A percentile compares a stretch with the other conserved stretches of the same genome.
Evolutionary conservation across 2,797 vertebrate species (phyloP).

Genomic region (Arctocebus calabarensis): DNA sequence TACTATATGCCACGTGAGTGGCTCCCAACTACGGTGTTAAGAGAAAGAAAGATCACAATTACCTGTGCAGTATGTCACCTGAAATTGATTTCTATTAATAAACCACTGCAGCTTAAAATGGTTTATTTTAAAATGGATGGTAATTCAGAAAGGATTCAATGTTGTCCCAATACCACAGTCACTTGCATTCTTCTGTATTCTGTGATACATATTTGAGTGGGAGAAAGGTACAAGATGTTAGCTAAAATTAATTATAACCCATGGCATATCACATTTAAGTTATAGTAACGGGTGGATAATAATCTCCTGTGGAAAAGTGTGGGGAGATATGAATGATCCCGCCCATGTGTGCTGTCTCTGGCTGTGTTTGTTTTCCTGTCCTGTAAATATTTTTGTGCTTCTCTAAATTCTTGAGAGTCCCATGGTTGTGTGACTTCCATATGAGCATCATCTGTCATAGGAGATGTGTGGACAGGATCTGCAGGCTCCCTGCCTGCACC

Average conservation of each 20-base stretch:
- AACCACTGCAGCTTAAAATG: background rate
- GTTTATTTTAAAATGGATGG: conserved; percentile 13
- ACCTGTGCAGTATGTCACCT: background rate
- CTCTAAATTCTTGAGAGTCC: background rate
- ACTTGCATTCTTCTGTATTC: background rate
- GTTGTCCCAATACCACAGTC: background rate
- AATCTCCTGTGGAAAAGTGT: background rate
- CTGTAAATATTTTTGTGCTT: background rate
- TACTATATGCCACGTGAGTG: background rate
- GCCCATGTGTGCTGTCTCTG: background rate
- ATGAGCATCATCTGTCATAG: background rate
- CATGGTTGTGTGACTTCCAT: background rate
- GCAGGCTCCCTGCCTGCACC: background rate
- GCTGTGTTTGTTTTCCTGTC: background rate
- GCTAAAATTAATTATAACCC: conserved; percentile 9
- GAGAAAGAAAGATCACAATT: conserved; percentile 36
- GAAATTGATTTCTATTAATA: conserved; percentile 47
- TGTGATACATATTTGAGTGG: background rate
- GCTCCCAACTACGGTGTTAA: background rate
- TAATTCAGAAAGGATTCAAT: background rate
- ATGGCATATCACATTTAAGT: background rate
- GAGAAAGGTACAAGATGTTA: conserved; percentile 37
- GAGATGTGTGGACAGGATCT: background rate
- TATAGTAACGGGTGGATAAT: background rate
- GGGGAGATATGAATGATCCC: background rate